Evolutionary conservation across 2,797 vertebrate genomes (phyloP).

Genomic region (Todus mexicanus): DNA sequence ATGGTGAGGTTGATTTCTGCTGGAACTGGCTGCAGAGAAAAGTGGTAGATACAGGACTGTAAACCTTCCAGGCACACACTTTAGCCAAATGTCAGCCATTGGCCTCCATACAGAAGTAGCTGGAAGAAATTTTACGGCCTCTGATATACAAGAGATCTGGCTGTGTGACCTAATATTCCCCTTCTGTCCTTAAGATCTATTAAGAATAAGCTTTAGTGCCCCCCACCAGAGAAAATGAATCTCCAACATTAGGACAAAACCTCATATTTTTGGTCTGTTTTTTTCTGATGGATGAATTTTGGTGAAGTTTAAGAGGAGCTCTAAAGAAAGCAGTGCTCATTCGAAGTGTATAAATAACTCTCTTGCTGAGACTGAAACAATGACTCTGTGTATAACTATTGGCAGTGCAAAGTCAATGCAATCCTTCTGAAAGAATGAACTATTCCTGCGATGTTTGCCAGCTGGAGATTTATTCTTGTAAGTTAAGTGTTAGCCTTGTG

Average conservation of each 20-base stretch:
- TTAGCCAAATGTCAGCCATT: not conserved
- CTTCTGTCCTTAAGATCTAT: not conserved
- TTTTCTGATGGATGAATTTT: not conserved
- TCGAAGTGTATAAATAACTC: conserved; percentile 48
- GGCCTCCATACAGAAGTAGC: not conserved
- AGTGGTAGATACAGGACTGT: not conserved
- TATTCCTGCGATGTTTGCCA: conserved; percentile 35
- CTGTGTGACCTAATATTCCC: not conserved
- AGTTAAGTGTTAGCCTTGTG: conserved; percentile 33
- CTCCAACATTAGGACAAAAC: not conserved
- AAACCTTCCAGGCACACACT: conserved; percentile 2
- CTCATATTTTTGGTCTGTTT: not conserved
- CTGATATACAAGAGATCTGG: not conserved
- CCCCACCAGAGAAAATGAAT: not conserved
- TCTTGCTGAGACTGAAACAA: conserved; percentile 56
- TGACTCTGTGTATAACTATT: conserved; percentile 46
- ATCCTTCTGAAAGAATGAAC: conserved; percentile 31
- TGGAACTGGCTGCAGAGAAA: conserved; percentile 14
- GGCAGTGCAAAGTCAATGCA: not conserved
- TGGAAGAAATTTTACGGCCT: conserved; percentile 5
- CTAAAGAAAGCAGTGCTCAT: not conserved
- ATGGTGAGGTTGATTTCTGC: conserved; percentile 35
- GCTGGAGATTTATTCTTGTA: not conserved
- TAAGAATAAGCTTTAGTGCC: not conserved
- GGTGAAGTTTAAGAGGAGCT: not conserved